These are phyloP conservation scores for Brachypalpus laphriformis DNA, from an alignment of 2,888 invertebrate species.

Conservation along the genomic window DNA sequence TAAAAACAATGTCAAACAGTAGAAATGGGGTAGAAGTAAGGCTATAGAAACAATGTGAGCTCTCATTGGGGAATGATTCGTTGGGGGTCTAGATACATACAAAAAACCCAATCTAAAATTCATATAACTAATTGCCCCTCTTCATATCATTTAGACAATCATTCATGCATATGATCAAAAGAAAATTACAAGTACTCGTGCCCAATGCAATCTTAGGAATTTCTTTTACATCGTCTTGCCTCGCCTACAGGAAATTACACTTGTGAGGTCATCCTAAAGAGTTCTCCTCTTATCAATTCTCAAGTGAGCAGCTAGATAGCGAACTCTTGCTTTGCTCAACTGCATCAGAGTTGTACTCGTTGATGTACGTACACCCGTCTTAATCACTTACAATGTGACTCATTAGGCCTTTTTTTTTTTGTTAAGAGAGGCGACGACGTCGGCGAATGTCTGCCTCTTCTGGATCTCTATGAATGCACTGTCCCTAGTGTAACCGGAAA, in stretches of 20 bases:
- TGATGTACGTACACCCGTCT: constrained; percentile 9
- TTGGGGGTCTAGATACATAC: background rate
- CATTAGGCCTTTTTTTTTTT: constrained; percentile 13
- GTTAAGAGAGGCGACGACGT: background rate
- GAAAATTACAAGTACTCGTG: background rate
- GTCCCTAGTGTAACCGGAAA: constrained; percentile 47
- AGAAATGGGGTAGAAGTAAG: no score
- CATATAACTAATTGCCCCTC: background rate
- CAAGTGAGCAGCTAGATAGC: constrained; percentile 27
- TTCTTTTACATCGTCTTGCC: constrained; percentile 3
- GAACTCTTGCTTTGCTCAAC: constrained; percentile 27
- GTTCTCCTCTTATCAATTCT: constrained; percentile 48
- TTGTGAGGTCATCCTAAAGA: constrained; percentile 47
- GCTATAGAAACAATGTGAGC: no score
- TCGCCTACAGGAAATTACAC: constrained; percentile 42
- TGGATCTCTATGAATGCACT: constrained; percentile 18
- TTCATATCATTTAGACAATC: background rate
- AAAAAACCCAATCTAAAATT: background rate
- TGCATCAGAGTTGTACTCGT: constrained; percentile 17
- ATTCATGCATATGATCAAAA: constrained; percentile 6
- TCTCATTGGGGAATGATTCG: no score
- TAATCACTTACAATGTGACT: constrained; percentile 32
- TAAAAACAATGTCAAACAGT: no score
- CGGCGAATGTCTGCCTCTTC: background rate
- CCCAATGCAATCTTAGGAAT: background rate